These are phyloP conservation scores for Nematolebias whitei DNA, from an alignment of 2,113 vertebrate species.

Conservation along the genomic window DNA sequence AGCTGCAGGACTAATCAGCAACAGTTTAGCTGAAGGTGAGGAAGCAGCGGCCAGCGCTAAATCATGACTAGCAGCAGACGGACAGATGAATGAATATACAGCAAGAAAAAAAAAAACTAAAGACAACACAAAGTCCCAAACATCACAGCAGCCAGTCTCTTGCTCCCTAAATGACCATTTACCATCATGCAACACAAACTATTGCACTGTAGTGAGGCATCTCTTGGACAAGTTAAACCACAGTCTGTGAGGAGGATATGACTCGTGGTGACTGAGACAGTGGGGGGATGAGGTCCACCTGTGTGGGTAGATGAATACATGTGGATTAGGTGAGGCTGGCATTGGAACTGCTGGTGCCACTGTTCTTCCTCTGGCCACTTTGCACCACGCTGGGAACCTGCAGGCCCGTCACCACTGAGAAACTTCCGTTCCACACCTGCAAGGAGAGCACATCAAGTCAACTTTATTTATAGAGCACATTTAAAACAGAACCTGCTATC, in stretches of 20 bases:
- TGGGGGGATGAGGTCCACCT: conserved; percentile 16
- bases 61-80: conserved; percentile 61
- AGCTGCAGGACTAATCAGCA: conserved; percentile 40
- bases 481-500: no score
- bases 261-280: conserved; percentile 38
- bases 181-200: conserved; percentile 27
- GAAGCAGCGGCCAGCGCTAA: conserved; percentile 75
- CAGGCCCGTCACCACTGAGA: conserved; percentile 89
- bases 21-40: conserved; percentile 38
- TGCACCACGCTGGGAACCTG: conserved; percentile 91
- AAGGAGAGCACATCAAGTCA: conserved; percentile 16
- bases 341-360: conserved; percentile 92
- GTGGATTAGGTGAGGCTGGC: conserved; percentile 87
- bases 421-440: conserved; percentile 96
- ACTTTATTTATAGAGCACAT: no score
- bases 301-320: conserved; percentile 48
- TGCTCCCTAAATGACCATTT: conserved; percentile 12
- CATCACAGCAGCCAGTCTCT: conserved; percentile 36
- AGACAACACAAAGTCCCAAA: conserved; percentile 30
- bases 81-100: conserved; percentile 42
- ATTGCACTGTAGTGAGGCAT: conserved; percentile 35
- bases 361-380: conserved; percentile 91
- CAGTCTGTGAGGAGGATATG: conserved; percentile 33
- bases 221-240: conserved; percentile 42
- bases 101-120: conserved; percentile 25